A percentile compares a stretch with the other conserved stretches of the same genome.
These are phyloP conservation scores for Lampropteryx suffumata DNA, from an alignment of 2,888 invertebrate genomes.

Conservation along the genomic window DNA sequence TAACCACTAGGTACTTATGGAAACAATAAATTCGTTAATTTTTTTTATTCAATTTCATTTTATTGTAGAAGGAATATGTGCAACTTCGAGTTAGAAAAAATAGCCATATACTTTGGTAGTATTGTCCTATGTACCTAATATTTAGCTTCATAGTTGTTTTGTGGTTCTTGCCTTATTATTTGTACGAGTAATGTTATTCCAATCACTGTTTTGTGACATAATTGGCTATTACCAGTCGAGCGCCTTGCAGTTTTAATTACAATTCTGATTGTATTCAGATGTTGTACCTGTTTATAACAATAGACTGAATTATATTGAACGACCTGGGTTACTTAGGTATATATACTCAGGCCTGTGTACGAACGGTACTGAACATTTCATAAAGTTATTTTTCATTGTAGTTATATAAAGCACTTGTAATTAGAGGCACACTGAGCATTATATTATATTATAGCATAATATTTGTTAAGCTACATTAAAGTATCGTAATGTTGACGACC, in stretches of 20 bases:
- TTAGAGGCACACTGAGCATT: no score
- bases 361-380: neutral
- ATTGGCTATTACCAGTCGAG: slow-evolving; percentile 7
- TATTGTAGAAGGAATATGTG: no score
- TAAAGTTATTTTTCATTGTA: neutral
- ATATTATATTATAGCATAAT: no score
- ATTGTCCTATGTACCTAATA: no score
- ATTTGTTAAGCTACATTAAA: no score
- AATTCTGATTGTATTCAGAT: slow-evolving; percentile 16
- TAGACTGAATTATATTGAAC: slow-evolving; percentile 5
- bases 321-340: neutral
- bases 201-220: slow-evolving; percentile 13
- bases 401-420: no score
- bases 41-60: no score
- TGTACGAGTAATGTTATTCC: slow-evolving; percentile 2
- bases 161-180: neutral
- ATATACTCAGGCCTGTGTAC: neutral
- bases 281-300: slow-evolving; percentile 9
- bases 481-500: no score
- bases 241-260: slow-evolving; percentile 14
- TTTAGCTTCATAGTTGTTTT: neutral
- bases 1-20: no score
- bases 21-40: no score
- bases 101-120: neutral
- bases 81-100: no score